Base-by-base conservation (phyloP, 2,797 vertebrate species). In the Gephyroberyx darwinii region DNA sequence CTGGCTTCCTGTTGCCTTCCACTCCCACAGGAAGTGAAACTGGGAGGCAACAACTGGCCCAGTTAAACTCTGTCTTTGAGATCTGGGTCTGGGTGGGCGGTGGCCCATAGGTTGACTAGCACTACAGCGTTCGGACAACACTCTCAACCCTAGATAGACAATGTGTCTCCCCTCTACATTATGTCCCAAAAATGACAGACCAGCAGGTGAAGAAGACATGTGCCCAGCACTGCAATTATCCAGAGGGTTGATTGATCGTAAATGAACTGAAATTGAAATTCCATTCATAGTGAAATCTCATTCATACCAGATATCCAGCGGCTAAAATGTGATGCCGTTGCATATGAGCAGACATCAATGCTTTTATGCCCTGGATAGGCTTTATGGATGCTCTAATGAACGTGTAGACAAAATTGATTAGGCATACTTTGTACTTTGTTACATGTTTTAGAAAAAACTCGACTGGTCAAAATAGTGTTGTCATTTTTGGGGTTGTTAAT, bases 171-270 rank as follows among this genome's bases (percentile, higher is more conserved):
- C 67, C 74, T 78, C 57, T 83, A 75, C 72, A 83, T 71, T 57
- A 78, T 0, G 72, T 88, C 90, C 91, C 92, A 93, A 93, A 94
- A 93, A 92, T 93, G 90, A 92, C 91, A 92, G 80, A 77, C 65
- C 65, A 85, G 70, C 70, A 82, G 56, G 71, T 72, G 64, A 72
- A 61, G 64, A 74, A 62, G 73, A 63, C 72, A 62, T 67, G 60
- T 78, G 76, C 22, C 13, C 48, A 55, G 22, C 9, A 26, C 51
- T 48, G 43, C 68, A 74, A 65, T 83, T 52, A 57, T 61, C 20
- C 65, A 57, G 60, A 74, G 70, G 63, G 58, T 68, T 52, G 61
- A 69, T 53, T 73, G 45, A 80, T 66, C 72, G 8, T 58, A 62
- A 77, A 74, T 69, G 2, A 65, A 71, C 19, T 37, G 20, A 43